These are phyloP conservation scores for Acridotheres tristis DNA, from an alignment of 2,797 vertebrate species.

Conservation along the genomic window DNA sequence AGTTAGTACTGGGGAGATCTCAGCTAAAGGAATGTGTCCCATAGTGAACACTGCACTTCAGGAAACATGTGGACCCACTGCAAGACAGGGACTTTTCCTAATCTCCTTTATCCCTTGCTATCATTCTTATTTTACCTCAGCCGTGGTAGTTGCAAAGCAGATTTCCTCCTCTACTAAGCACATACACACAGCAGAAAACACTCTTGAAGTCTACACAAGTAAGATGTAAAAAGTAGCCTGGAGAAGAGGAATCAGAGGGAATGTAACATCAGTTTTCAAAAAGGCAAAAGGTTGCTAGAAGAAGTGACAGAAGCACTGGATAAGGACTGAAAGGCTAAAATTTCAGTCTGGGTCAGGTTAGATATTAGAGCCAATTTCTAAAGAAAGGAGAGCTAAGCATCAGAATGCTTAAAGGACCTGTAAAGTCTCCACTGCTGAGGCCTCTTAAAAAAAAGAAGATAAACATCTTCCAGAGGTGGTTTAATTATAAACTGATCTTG, in stretches of 20 bases:
- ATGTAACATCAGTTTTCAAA: neutral
- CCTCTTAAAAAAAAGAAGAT: slow-evolving; percentile 25
- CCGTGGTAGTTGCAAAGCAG: neutral
- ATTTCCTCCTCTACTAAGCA: neutral
- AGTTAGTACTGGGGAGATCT: neutral
- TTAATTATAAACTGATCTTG: slow-evolving; percentile 42
- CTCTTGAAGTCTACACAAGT: neutral
- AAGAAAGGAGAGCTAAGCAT: neutral
- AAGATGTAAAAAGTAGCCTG: neutral
- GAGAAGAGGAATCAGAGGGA: neutral
- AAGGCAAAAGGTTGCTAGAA: neutral
- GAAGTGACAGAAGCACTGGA: neutral
- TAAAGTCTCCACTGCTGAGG: neutral
- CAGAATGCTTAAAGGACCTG: neutral
- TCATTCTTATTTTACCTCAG: neutral
- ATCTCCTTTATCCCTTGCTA: slow-evolving; percentile 17
- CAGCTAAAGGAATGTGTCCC: neutral
- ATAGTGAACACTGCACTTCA: neutral
- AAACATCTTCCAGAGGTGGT: slow-evolving; percentile 16
- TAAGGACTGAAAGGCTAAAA: neutral
- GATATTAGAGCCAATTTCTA: neutral
- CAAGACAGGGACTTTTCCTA: neutral
- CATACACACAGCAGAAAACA: neutral
- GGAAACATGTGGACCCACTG: neutral
- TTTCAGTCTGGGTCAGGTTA: neutral